phyloP scores from a whole-genome alignment of 2,888 invertebrate species.

The Diploptera punctata region DNA sequence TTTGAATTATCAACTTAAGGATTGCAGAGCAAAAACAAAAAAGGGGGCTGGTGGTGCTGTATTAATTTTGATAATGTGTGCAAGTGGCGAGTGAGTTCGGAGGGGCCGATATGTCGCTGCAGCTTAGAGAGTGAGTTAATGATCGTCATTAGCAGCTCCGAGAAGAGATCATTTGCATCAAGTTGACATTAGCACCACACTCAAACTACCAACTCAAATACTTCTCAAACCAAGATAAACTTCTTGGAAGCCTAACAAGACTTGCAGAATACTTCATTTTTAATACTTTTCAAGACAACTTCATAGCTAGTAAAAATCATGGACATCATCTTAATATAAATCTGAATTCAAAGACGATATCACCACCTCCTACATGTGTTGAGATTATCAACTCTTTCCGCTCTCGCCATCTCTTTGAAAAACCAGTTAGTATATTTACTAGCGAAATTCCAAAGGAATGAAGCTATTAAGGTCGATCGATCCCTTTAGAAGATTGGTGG shows the following conservation, averaged over 20 bases:
- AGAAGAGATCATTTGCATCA: conserved; percentile 38
- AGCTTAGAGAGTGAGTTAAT: conserved; percentile 35
- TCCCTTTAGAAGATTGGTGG: too few relatives aligned
- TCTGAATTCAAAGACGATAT: too few relatives aligned
- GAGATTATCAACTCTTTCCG: too few relatives aligned
- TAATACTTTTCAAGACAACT: too few relatives aligned
- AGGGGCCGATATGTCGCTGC: conserved; percentile 24
- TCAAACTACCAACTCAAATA: conserved; percentile 21
- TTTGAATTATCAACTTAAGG: conserved; percentile 9
- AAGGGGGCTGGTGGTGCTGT: neutral
- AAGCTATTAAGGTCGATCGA: too few relatives aligned
- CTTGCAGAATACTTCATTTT: too few relatives aligned
- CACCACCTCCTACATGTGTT: too few relatives aligned
- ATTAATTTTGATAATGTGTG: conserved; percentile 31
- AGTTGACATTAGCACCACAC: conserved; percentile 35
- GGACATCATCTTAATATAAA: too few relatives aligned
- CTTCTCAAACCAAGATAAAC: conserved; percentile 1
- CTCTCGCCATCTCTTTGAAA: too few relatives aligned
- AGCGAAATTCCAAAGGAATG: too few relatives aligned
- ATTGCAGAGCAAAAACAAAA: neutral
- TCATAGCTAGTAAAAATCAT: too few relatives aligned
- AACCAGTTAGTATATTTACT: too few relatives aligned
- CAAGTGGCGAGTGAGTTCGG: conserved; percentile 15
- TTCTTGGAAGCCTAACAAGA: conserved; percentile 13
- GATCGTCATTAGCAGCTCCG: conserved; percentile 37